Conservation (phyloP, 2,113 vertebrate genomes). For the Ammodytes dubius region DNA sequence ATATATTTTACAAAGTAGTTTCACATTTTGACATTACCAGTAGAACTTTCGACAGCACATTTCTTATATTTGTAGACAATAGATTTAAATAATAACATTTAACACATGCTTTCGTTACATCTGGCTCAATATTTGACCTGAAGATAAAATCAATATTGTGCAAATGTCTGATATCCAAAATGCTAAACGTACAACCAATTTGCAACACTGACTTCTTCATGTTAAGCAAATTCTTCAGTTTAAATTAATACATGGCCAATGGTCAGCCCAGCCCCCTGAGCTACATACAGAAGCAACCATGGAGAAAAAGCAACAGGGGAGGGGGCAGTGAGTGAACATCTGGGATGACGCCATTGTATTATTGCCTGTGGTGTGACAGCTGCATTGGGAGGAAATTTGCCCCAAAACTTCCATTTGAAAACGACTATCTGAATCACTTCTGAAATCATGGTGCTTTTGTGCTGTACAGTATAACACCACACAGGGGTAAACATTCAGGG, state of each 20-base stretch:
- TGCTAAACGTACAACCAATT: neutral
- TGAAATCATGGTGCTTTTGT: neutral
- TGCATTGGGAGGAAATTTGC: neutral
- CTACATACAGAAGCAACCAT: neutral
- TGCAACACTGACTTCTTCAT: neutral
- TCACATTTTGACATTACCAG: neutral
- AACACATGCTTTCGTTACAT: neutral
- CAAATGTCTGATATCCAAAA: neutral
- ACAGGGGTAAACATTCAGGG: neutral
- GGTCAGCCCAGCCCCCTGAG: neutral
- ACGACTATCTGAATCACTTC: neutral
- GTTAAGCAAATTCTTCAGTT: neutral
- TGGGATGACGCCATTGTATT: conserved; percentile 1
- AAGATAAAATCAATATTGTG: neutral
- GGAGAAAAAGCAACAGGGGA: neutral
- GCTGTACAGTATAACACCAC: neutral
- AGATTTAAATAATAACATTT: neutral
- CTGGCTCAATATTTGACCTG: neutral
- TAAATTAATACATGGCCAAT: neutral
- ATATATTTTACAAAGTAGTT: neutral
- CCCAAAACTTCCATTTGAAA: neutral
- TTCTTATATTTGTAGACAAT: neutral
- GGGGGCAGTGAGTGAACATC: neutral
- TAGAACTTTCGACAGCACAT: neutral
- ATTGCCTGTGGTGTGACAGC: neutral